phyloP scores from a whole-genome alignment of 1,140 invertebrate species.

The Uloborus diversus region DNA sequence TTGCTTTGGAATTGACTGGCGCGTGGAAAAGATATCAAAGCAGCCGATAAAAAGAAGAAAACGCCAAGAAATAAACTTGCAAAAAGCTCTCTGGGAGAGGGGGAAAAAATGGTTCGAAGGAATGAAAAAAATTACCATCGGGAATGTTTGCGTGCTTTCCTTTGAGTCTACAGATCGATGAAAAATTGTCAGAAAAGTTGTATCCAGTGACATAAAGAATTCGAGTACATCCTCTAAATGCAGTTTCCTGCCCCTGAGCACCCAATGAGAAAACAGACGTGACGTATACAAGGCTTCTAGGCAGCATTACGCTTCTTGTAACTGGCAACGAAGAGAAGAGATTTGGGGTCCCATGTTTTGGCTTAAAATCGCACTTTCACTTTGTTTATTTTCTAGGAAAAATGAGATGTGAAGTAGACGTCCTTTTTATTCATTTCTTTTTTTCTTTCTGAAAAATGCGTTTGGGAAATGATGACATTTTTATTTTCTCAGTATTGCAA shows the following conservation, averaged over 20 bases:
- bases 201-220: constrained; percentile 53
- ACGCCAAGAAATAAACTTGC: constrained; percentile 24
- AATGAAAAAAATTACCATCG: constrained; percentile 32
- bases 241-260: constrained; percentile 52
- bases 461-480: too few relatives aligned
- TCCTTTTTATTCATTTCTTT: too few relatives aligned
- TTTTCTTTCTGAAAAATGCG: too few relatives aligned
- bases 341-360: constrained; percentile 9
- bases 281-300: constrained; percentile 15
- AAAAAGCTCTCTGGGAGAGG: constrained; percentile 12
- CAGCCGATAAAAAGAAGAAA: constrained; percentile 15
- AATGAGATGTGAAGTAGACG: too few relatives aligned
- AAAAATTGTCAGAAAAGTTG: constrained; percentile 56
- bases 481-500: too few relatives aligned
- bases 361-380: constrained; percentile 18
- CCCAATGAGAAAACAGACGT: constrained; percentile 54
- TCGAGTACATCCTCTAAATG: constrained; percentile 55
- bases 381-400: too few relatives aligned
- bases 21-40: constrained; percentile 27
- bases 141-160: constrained; percentile 31
- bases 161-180: constrained; percentile 16
- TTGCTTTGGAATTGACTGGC: constrained; percentile 35
- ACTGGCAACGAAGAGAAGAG: constrained; percentile 18
- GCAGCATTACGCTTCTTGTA: constrained; percentile 33
- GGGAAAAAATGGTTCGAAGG: constrained; percentile 7